Evolutionary conservation across 2,888 invertebrate species (phyloP).

Genomic region (Amaurobius ferox): DNA sequence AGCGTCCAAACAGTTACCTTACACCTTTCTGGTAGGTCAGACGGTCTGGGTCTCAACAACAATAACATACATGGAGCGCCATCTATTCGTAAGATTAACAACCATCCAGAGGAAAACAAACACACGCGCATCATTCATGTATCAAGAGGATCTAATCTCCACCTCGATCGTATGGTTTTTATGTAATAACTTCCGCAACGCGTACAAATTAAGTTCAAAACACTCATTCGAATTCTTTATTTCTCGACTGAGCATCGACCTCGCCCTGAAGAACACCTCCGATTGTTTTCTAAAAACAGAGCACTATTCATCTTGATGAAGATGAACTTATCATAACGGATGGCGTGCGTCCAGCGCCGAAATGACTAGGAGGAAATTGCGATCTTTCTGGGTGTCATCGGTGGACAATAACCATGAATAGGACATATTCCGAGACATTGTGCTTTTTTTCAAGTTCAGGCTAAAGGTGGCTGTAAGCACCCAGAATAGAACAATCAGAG

Average conservation of each 20-base stretch:
- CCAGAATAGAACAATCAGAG: conserved; percentile 3
- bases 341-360: neutral
- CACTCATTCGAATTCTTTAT: neutral
- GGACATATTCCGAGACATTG: neutral
- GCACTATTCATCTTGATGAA: neutral
- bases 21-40: no score
- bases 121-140: neutral
- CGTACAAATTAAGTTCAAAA: conserved; percentile 9
- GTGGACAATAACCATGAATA: neutral
- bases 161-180: neutral
- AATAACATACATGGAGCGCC: neutral
- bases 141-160: neutral
- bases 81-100: neutral
- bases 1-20: no score
- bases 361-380: neutral
- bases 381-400: neutral
- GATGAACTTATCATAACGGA: neutral
- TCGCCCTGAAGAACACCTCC: neutral
- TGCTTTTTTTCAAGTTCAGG: neutral
- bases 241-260: neutral
- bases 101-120: neutral
- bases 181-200: neutral
- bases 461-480: neutral
- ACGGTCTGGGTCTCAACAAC: no score
- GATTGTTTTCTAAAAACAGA: neutral